Evolutionary conservation across 2,888 invertebrate species (phyloP).

Genomic region (Pyrochroa serraticornis): DNA sequence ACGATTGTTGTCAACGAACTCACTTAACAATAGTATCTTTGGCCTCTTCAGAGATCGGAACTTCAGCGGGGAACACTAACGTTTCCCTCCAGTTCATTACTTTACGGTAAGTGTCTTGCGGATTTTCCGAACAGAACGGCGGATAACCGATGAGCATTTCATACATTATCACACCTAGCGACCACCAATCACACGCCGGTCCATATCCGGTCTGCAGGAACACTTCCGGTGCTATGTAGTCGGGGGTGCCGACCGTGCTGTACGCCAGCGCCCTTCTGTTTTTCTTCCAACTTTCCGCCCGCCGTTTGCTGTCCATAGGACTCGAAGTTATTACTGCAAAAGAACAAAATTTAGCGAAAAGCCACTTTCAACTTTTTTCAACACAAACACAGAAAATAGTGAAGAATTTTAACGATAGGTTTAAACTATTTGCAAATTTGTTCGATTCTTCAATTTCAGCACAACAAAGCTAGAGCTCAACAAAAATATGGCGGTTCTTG

Average conservation of each 20-base stretch:
- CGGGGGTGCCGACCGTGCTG: slow-evolving; percentile 96
- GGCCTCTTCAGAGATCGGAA: slow-evolving; percentile 98
- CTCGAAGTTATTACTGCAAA: slow-evolving; percentile 63
- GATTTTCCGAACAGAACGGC: slow-evolving; percentile 98
- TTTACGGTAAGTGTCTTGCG: slow-evolving; percentile 94
- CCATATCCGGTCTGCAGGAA: slow-evolving; percentile 98
- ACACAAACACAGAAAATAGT: no score
- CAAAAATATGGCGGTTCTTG: no score
- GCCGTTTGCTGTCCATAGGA: slow-evolving; percentile 96
- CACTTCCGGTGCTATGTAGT: slow-evolving; percentile 99
- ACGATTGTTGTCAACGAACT: slow-evolving; percentile 16
- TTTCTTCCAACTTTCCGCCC: slow-evolving; percentile 99
- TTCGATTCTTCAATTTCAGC: no score
- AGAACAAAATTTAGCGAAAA: not conserved
- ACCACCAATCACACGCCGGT: slow-evolving; percentile 99
- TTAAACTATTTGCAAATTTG: no score
- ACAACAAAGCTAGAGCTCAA: no score
- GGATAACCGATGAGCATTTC: slow-evolving; percentile 99
- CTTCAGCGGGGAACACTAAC: slow-evolving; percentile 97
- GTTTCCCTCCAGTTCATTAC: slow-evolving; percentile 99
- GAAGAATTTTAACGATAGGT: no score
- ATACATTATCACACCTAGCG: slow-evolving; percentile 99
- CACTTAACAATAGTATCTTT: slow-evolving; percentile 83
- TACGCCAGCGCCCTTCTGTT: slow-evolving; percentile 95
- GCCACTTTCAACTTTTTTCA: no score